Base-by-base conservation (phyloP, 2,113 vertebrate genomes). In the Thamnaconus septentrionalis region DNA sequence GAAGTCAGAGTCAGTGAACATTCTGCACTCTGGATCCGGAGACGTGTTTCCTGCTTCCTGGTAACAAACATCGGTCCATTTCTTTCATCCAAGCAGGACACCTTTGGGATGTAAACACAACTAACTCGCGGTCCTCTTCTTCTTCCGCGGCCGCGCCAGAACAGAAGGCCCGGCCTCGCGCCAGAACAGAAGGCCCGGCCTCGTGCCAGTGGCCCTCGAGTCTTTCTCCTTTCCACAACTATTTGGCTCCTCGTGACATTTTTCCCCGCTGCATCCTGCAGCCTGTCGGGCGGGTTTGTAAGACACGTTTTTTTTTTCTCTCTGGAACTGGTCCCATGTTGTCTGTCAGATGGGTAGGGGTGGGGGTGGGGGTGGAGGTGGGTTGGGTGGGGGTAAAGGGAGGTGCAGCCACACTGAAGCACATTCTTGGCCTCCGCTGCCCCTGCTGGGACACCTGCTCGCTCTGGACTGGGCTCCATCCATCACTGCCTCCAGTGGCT, bases 401-500 rank as follows among this genome's bases (percentile, higher is more conserved):
- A 79, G 43, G 69, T 63, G 53, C 69, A 53, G 61, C 73, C 55
- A 75, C 79, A 50, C 68, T 8, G 6, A 49, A 56, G 51, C 56
- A 59, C 79, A 69, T 63, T 72, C 57, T 47, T n/a, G 40, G 50
- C 68, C 51, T 68, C 70, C 48, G 8, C 47, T 31, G 71, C 52
- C 64, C 69, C 69, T 18, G 39, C 48, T 3, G 64, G 3, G 53
- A 67, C 78, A 67, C 76, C 74, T 71, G 66, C 66, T 83, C 0
- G 40, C 63, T 68, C 56, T 56, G 41, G 62, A 69, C 66, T 5
- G 44, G 74, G 69, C 72, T 8, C 67, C 44, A 7, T 51, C 75
- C 71, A 57, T 80, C 67, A 53, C 9, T 59, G 68, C 31, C 31
- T 5, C 45, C 64, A 75, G 76, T 68, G 81, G 83, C 76, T 67